A percentile compares a stretch with the other conserved stretches of the same genome.
Conservation (phyloP, 2,113 vertebrate species). For the Syrrhaptes paradoxus region DNA sequence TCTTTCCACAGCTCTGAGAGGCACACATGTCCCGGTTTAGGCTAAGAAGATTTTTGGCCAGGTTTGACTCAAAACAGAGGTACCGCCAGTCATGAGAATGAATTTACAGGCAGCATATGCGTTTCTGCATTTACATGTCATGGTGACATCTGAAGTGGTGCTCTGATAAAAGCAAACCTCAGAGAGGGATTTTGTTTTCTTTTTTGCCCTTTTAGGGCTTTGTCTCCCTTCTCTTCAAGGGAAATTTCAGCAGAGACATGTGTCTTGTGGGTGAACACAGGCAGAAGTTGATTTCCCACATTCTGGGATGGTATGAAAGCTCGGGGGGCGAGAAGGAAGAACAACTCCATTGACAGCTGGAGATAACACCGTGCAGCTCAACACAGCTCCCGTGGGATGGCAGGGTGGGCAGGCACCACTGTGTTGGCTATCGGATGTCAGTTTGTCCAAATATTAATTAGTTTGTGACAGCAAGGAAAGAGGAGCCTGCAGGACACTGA, state of each 20-base stretch:
- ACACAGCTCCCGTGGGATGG: background rate
- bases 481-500: background rate
- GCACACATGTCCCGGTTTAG: background rate
- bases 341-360: fast-evolving
- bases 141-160: background rate
- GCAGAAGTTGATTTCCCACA: background rate
- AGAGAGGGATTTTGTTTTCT: background rate
- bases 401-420: background rate
- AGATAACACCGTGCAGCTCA: background rate
- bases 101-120: background rate
- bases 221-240: background rate
- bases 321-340: background rate
- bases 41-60: background rate
- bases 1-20: background rate
- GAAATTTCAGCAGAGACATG: background rate
- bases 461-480: background rate
- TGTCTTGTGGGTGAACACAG: background rate
- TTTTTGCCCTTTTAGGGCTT: background rate
- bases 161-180: background rate
- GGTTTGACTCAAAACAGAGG: background rate
- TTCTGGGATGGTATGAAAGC: background rate
- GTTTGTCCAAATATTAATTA: conserved; percentile 12
- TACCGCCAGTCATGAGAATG: background rate
- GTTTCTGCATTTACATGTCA: background rate
- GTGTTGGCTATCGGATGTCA: background rate